phyloP scores from a whole-genome alignment of 2,113 vertebrate species.

The Pachypanchax playfairii region DNA sequence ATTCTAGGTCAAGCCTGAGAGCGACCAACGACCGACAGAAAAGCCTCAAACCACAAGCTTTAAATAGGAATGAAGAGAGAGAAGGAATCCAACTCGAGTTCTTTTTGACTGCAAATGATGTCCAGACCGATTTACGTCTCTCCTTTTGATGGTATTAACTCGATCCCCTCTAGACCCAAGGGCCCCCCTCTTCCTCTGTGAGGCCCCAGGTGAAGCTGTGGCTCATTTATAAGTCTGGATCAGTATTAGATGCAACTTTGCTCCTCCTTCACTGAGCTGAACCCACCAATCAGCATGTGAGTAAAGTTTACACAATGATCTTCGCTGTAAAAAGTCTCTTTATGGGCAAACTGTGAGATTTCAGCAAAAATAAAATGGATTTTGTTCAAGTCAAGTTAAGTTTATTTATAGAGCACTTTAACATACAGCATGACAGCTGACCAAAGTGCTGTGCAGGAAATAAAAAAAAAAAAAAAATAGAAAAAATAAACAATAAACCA shows the following conservation, averaged over 20 bases:
- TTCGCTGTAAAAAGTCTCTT: neutral
- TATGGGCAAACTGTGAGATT: too few relatives aligned
- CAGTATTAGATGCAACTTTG: slow-evolving; percentile 31
- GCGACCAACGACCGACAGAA: neutral
- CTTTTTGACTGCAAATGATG: slow-evolving; percentile 2
- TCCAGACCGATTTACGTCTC: neutral
- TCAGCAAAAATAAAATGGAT: too few relatives aligned
- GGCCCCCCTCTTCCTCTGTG: neutral
- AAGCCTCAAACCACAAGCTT: neutral
- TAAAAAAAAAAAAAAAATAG: too few relatives aligned
- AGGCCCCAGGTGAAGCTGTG: slow-evolving; percentile 46
- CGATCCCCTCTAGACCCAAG: neutral
- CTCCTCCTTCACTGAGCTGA: slow-evolving; percentile 40
- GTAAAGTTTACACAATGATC: slow-evolving; percentile 27
- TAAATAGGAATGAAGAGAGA: neutral
- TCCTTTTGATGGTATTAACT: too few relatives aligned
- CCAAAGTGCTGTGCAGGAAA: too few relatives aligned
- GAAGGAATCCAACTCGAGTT: neutral
- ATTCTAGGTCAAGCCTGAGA: slow-evolving; percentile 30
- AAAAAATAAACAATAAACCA: too few relatives aligned
- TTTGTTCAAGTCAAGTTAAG: too few relatives aligned
- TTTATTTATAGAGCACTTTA: too few relatives aligned
- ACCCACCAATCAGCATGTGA: slow-evolving; percentile 63
- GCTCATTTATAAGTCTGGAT: slow-evolving; percentile 49
- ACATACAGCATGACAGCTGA: too few relatives aligned